Evolutionary conservation across 2,888 invertebrate species (phyloP), one percentile per base, ranked within the genome.

Genomic region (Deilephila porcellus): DNA sequence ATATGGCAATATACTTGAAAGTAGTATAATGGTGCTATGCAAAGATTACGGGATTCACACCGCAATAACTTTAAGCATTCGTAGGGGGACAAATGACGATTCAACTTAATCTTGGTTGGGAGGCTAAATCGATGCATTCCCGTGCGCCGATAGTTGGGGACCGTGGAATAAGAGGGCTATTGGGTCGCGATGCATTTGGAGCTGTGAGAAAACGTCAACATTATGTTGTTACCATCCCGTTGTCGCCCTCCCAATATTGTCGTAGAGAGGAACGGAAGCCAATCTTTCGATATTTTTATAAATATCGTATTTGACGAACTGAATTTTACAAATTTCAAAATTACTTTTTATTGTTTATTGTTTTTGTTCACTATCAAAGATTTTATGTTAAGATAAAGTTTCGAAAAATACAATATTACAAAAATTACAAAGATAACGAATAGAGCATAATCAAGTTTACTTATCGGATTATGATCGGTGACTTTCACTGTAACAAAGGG

Each of bases 71-170:
- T 67, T 17, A 67, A 67, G 67, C 67, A 67, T 67, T 76, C 78
- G 79, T 78, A 76, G 80, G 83, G 86, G 86, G 45, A 45, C 45
- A 45, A 45, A 45, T 45, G 14, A 88, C 88, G 85, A 83, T 88
- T 83, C 84, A 81, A 84, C 84, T 83, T 91, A 92, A 93, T 93
- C 90, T 91, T 80, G 85, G 86, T 82, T 86, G 86, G 90, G 88
- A 89, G 81, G 88, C 82, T 83, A 86, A 89, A 92, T 90, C 91
- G 91, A 93, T 92, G 90, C 81, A 84, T 85, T 83, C 85, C 79
- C 77, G 17, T 71, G 77, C 81, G 77, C 75, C 83, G 78, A 85
- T 81, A 83, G 74, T 73, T 67, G 60, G 73, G 73, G 70, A 17
- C 17, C 19, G 25, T 56, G 56, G 56, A 56, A 6, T 71, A 75